Evolutionary conservation across 1,140 invertebrate genomes (phyloP).

Genomic region (Coenobita brevimanus): DNA sequence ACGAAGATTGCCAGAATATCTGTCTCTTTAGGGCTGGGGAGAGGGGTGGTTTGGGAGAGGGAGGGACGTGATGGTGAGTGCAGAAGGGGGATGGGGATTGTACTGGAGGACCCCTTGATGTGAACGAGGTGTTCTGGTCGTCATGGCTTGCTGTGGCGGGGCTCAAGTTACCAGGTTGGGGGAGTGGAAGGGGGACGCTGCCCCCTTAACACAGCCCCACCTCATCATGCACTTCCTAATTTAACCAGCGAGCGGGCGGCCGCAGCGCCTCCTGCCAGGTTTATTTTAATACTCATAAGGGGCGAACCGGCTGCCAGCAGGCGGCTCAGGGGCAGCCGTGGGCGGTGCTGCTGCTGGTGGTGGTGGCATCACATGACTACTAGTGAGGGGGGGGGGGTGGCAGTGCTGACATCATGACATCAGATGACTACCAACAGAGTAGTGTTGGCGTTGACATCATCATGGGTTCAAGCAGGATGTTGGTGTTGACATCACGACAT

Average conservation of each 20-base stretch:
- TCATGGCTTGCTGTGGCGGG: no score
- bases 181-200: background rate
- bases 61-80: no score
- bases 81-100: no score
- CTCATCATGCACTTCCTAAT: slow-evolving; percentile 35
- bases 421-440: no score
- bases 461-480: no score
- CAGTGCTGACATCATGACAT: background rate
- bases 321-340: background rate
- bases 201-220: background rate
- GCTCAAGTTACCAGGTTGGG: slow-evolving; percentile 1
- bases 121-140: no score
- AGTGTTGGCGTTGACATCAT: no score
- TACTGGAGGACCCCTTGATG: no score
- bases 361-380: slow-evolving; percentile 24
- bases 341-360: background rate
- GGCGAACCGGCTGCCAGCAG: background rate
- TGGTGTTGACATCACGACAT: no score
- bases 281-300: slow-evolving; percentile 49
- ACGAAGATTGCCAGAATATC: no score
- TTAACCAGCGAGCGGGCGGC: background rate
- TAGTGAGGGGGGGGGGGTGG: background rate
- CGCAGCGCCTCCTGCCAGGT: slow-evolving; percentile 14
- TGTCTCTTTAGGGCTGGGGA: no score
- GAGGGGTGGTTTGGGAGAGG: no score